Evolutionary conservation across 2,888 invertebrate genomes (phyloP), one percentile per base, ranked within the genome.

Genomic region (Drosophila meridiana): DNA sequence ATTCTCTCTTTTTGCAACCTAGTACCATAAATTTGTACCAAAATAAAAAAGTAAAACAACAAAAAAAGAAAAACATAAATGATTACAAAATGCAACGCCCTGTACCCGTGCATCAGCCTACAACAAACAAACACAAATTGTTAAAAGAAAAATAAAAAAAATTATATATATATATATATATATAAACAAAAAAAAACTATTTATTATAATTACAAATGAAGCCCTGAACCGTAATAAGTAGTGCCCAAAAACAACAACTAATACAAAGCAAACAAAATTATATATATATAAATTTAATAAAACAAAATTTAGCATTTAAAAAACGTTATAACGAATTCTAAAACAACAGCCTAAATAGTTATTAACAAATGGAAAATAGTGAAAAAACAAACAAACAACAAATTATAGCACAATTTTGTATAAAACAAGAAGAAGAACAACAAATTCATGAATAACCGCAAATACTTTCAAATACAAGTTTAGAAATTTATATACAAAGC

Each of bases 21-120:
- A 87, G 85, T 87, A 87, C 85, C 85, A 85, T 85, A 87, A 85
- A 87, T 87, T 87, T 85, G 85, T 85, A 85, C 85, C 84, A 87
- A 85, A 85, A 62, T 65, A 72, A 75, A 77, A 73, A 73, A 32
- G 28, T 55, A 53, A 66, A 52, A 57, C 7, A n/a, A n/a, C 2
- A 64, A 52, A 57, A n/a, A n/a, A n/a, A 56, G 34, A 66, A 53
- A 13, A 1, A 65, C 30, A 11, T 38, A 48, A 69, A 61, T 43
- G 4, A 71, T 28, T 65, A 58, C 47, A 69, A 71, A 73, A 86
- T 87, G 88, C 88, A 85, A 85, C 85, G 85, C 88, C 88, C 88
- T 88, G 88, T 85, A 85, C 85, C 88, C 85, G 88, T 85, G 86
- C 88, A 88, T 88, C 82, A 59, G 88, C 85, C 88, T 88, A 86